A percentile compares a stretch with the other conserved stretches of the same genome.
Conservation (phyloP, 2,797 vertebrate genomes). For the Trichosurus vulpecula region DNA sequence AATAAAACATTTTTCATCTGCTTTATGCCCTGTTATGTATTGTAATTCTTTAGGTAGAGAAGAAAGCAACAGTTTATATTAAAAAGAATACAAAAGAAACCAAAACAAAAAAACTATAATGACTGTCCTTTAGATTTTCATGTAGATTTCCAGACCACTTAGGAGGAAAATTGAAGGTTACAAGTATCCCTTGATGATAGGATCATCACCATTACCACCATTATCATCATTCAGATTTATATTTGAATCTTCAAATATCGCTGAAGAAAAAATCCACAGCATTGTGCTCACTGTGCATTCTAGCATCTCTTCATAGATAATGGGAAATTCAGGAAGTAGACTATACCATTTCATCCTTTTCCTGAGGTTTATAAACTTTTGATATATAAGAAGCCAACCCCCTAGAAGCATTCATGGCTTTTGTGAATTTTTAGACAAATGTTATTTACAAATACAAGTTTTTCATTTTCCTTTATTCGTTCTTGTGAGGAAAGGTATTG, state of each 20-base stretch:
- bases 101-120: neutral
- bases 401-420: neutral
- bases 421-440: neutral
- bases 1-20: neutral
- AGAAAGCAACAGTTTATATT: no score
- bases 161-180: conserved; percentile 32
- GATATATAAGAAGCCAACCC: neutral
- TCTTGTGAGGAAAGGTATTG: neutral
- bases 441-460: neutral
- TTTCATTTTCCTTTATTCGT: neutral
- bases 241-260: conserved; percentile 39
- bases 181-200: neutral
- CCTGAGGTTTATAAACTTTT: neutral
- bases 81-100: no score
- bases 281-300: conserved; percentile 45
- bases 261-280: conserved; percentile 1
- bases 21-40: neutral
- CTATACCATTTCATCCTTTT: neutral
- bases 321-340: neutral
- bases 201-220: neutral
- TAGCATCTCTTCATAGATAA: conserved; percentile 46
- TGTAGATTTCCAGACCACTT: conserved; percentile 4
- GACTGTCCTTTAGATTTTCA: neutral
- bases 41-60: no score
- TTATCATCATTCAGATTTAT: conserved; percentile 8